Percentiles rank a stretch among this genome's conserved stretches.
Evolutionary conservation across 2,113 vertebrate genomes (phyloP).

Genomic region (Felis catus): F.catus_Fca126_mat1.0 CM031420.1:119111001-119111500

Average conservation of each 20-base stretch:
- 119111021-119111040: not conserved
- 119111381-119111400: slow-evolving; percentile 48
- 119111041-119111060: not conserved
- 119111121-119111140: slow-evolving; percentile 39
- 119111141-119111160: slow-evolving; percentile 53
- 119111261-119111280: slow-evolving; percentile 38
- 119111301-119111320: slow-evolving; percentile 13
- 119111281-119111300: slow-evolving; percentile 43
- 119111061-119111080: slow-evolving; percentile 11
- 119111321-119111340: not conserved
- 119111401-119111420: not conserved
- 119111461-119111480: not conserved
- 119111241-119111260: slow-evolving; percentile 50
- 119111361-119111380: slow-evolving; percentile 36
- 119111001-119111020: not conserved
- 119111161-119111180: slow-evolving; percentile 42
- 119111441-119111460: slow-evolving; percentile 49
- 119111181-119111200: not conserved
- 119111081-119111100: slow-evolving; percentile 36
- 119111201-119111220: slow-evolving; percentile 24
- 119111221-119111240: slow-evolving; percentile 42
- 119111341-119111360: slow-evolving; percentile 54
- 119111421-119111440: slow-evolving; percentile 60
- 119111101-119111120: slow-evolving; percentile 49
- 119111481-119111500: not conserved